These are phyloP conservation scores for Brachionus calyciflorus DNA, from an alignment of 1,140 invertebrate species.

Conservation along the genomic window DNA sequence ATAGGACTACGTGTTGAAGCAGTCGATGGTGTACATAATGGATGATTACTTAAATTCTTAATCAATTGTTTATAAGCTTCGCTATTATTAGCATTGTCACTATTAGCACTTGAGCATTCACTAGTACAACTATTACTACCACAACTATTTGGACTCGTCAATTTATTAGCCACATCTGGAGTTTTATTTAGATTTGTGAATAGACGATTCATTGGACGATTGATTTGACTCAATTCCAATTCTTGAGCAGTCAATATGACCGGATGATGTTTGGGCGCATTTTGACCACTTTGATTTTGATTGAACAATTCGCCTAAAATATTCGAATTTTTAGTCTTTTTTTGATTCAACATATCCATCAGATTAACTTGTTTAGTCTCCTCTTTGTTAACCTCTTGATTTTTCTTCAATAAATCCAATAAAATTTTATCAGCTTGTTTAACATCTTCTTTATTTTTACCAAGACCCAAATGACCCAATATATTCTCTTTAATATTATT, in stretches of 20 bases:
- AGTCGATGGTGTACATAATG: not conserved
- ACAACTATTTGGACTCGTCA: constrained; percentile 27
- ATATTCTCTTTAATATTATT: constrained; percentile 18
- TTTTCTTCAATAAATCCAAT: constrained; percentile 11
- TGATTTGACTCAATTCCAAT: constrained; percentile 16
- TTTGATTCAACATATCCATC: not conserved
- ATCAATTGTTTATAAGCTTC: constrained; percentile 31
- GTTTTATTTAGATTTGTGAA: constrained; percentile 2
- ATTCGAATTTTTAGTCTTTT: constrained; percentile 8
- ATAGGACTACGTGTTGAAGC: not conserved
- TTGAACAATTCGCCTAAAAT: not conserved
- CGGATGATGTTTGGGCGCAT: not conserved
- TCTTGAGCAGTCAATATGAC: constrained; percentile 23
- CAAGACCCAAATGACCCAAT: not conserved
- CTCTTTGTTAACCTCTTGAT: not conserved
- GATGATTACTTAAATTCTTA: constrained; percentile 38
- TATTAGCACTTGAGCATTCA: not conserved
- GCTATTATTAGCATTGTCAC: not conserved
- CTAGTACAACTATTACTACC: constrained; percentile 31
- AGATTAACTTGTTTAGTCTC: not conserved
- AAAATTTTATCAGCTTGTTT: constrained; percentile 1
- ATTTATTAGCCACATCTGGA: not conserved
- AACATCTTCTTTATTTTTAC: not conserved
- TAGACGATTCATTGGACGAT: not conserved
- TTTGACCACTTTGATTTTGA: not conserved